Percentiles rank a stretch among this genome's conserved stretches.
phyloP scores from a whole-genome alignment of 1,140 invertebrate species.

The Drosophila sechellia region DNA sequence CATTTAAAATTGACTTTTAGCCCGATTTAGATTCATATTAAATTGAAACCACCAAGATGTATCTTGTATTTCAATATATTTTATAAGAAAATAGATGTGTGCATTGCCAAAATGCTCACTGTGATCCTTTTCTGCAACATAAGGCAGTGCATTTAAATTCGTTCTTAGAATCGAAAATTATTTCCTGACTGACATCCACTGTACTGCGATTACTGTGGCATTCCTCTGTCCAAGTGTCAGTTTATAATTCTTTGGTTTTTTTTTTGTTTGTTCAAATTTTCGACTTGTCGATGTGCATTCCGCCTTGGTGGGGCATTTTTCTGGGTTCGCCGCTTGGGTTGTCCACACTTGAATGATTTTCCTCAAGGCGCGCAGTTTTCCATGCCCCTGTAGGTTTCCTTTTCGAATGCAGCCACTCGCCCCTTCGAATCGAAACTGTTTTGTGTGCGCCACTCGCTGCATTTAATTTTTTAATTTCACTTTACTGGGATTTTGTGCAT shows the following conservation, averaged over 20 bases:
- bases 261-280: conserved; percentile 33
- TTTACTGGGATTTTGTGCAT: conserved; percentile 20
- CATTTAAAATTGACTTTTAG: not conserved
- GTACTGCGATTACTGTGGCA: conserved; percentile 25
- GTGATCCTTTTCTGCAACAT: too few relatives aligned
- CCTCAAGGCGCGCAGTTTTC: conserved; percentile 75
- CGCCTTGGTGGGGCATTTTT: conserved; percentile 20
- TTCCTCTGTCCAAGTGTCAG: conserved; percentile 71
- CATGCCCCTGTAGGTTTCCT: conserved; percentile 52
- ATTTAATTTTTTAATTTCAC: conserved; percentile 60
- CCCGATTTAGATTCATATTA: not conserved
- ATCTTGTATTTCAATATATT: too few relatives aligned
- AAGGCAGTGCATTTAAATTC: too few relatives aligned
- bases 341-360: conserved; percentile 77
- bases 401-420: conserved; percentile 66
- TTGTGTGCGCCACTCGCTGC: conserved; percentile 67
- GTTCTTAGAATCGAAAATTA: too few relatives aligned
- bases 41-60: not conserved
- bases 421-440: conserved; percentile 54
- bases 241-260: conserved; percentile 57
- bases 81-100: too few relatives aligned
- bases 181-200: conserved; percentile 15
- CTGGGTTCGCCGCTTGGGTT: conserved; percentile 62
- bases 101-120: too few relatives aligned
- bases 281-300: conserved; percentile 23